These are phyloP conservation scores for Notarius lentiginosus DNA, from an alignment of 2,113 vertebrate species.

Conservation along the genomic window DNA sequence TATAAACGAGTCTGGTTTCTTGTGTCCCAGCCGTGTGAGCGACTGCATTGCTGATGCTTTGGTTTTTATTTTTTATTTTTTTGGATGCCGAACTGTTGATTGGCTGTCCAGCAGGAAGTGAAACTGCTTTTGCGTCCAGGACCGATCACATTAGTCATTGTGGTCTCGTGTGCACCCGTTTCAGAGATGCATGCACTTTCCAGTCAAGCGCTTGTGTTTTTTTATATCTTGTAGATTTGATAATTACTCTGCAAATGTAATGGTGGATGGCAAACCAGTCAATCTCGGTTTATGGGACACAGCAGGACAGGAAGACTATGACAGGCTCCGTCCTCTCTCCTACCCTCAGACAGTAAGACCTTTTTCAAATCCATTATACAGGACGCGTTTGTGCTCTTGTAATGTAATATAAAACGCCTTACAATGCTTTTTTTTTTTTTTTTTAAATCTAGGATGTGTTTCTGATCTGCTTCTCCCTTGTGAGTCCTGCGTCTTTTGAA, in stretches of 20 bases:
- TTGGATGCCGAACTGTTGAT: background rate
- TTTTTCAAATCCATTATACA: background rate
- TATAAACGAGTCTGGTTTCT: too few species aligned
- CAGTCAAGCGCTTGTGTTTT: background rate
- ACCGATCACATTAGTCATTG: background rate
- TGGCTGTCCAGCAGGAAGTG: background rate
- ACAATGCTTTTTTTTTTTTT: background rate
- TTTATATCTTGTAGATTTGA: conserved; percentile 78
- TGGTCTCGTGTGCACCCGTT: background rate
- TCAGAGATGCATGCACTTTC: background rate
- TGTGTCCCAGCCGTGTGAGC: background rate
- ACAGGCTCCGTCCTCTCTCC: conserved; percentile 92
- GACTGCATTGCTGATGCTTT: too few species aligned
- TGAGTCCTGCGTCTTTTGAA: conserved; percentile 99
- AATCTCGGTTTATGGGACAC: conserved; percentile 97
- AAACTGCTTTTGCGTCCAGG: background rate
- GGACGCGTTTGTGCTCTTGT: background rate
- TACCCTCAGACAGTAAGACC: conserved; percentile 91
- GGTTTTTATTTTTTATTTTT: background rate
- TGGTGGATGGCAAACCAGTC: conserved; percentile 97
- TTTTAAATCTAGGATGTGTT: conserved; percentile 89
- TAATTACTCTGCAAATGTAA: conserved; percentile 98
- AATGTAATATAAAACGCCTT: conserved; percentile 33
- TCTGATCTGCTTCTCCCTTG: conserved; percentile 97
- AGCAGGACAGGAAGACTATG: conserved; percentile 96